Conservation (phyloP, 2,797 vertebrate species). For the Hydrolagus colliei region DNA sequence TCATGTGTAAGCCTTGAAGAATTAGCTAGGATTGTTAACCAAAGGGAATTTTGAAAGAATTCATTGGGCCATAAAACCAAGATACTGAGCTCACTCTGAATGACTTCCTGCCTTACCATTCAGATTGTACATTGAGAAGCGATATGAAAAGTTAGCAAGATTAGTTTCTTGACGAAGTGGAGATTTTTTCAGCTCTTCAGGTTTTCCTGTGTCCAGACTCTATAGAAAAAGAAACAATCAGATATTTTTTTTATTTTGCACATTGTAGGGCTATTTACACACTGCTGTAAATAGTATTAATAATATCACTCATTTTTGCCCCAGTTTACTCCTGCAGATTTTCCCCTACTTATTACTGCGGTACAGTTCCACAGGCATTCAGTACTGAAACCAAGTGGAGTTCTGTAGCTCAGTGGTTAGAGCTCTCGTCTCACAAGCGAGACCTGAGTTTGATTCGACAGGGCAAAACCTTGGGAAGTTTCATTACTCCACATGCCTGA, state of each 20-base stretch:
- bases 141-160: conserved; percentile 96
- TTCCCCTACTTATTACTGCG: too few species aligned
- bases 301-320: not conserved
- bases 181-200: conserved; percentile 77
- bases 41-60: not conserved
- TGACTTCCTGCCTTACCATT: conserved; percentile 67
- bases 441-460: too few species aligned
- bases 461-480: too few species aligned
- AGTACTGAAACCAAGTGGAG: too few species aligned
- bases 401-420: too few species aligned
- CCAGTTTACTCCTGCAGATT: too few species aligned
- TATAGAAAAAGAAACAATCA: conserved; percentile 43
- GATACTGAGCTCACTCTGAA: not conserved
- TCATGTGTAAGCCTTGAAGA: not conserved
- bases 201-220: conserved; percentile 89
- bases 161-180: conserved; percentile 92
- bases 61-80: not conserved
- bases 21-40: not conserved
- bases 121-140: conserved; percentile 97
- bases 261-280: not conserved
- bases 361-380: too few species aligned
- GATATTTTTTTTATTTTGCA: not conserved
- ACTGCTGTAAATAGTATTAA: not conserved
- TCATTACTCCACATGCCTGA: too few species aligned
- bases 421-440: too few species aligned